phyloP scores from a whole-genome alignment of 2,113 vertebrate genomes.

The Aythya baeri region DNA sequence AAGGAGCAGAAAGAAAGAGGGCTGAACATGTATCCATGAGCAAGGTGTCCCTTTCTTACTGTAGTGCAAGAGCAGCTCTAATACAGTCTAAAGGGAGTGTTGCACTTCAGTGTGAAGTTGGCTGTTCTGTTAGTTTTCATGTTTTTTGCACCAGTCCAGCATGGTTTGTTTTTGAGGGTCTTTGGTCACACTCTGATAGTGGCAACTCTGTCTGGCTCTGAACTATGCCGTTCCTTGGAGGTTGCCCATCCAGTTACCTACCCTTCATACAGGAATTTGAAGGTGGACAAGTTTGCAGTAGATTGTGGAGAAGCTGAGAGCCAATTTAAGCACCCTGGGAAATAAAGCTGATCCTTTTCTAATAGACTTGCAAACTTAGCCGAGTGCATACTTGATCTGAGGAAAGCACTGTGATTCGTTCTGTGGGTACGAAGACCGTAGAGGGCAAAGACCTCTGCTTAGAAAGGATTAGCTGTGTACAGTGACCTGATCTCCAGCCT shows the following conservation, averaged over 20 bases:
- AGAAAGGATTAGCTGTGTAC: background rate
- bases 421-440: background rate
- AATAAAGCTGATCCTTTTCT: background rate
- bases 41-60: accelerated
- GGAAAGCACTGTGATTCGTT: accelerated
- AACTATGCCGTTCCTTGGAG: background rate
- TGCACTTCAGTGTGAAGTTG: background rate
- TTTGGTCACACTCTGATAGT: background rate
- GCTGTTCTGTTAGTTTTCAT: background rate
- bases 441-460: background rate
- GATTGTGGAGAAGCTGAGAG: background rate
- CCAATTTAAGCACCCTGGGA: background rate
- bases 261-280: background rate
- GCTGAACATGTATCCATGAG: background rate
- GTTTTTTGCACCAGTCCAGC: background rate
- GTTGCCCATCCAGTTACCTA: background rate
- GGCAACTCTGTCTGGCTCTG: background rate
- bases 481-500: background rate
- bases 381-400: background rate
- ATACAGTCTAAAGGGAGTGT: background rate
- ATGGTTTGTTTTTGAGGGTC: background rate
- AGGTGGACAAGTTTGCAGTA: accelerated
- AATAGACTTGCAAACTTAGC: background rate
- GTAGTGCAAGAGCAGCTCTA: background rate
- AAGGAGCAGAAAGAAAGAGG: background rate